Evolutionary conservation across 37 sponge, comb jelly and placozoan species (phyloP).

Genomic region (Halisarca cf. caerulea): DNA sequence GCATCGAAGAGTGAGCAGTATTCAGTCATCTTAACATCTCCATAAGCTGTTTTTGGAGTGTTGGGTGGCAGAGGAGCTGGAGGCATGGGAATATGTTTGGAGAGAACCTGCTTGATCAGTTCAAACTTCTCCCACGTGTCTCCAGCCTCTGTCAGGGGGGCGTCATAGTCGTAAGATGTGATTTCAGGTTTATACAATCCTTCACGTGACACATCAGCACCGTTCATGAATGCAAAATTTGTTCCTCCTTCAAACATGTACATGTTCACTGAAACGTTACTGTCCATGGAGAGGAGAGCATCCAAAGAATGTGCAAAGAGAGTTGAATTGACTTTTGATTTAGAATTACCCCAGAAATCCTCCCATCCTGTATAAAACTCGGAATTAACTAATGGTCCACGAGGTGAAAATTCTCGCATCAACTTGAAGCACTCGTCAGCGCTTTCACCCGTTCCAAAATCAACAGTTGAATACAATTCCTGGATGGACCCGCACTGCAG

Average conservation of each 20-base stretch:
- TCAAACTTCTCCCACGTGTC: constrained; percentile 85
- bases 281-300: constrained; percentile 50
- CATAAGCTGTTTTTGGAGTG: constrained; percentile 66
- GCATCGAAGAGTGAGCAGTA: constrained; percentile 50
- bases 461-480: constrained; percentile 81
- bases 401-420: constrained; percentile 58
- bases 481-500: constrained; percentile 74
- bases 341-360: constrained; percentile 88
- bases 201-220: constrained; percentile 35
- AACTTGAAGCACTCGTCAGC: constrained; percentile 36
- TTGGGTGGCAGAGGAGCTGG: constrained; percentile 32
- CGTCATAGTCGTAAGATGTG: constrained; percentile 96
- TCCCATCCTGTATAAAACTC: constrained; percentile 98
- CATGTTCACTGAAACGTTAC: constrained; percentile 80
- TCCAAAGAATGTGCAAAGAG: constrained; percentile 63
- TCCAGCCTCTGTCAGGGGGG: constrained; percentile 92
- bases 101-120: constrained; percentile 68
- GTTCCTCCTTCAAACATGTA: constrained; percentile 99
- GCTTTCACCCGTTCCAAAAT: constrained; percentile 77
- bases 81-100: constrained; percentile 47
- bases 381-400: constrained; percentile 94
- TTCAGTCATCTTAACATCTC: constrained; percentile 51
- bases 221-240: constrained; percentile 94
- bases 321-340: constrained; percentile 33
- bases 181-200: constrained; percentile 55